Base-by-base conservation (phyloP, 2,113 vertebrate genomes). In the Pelvicachromis taeniatus region DNA sequence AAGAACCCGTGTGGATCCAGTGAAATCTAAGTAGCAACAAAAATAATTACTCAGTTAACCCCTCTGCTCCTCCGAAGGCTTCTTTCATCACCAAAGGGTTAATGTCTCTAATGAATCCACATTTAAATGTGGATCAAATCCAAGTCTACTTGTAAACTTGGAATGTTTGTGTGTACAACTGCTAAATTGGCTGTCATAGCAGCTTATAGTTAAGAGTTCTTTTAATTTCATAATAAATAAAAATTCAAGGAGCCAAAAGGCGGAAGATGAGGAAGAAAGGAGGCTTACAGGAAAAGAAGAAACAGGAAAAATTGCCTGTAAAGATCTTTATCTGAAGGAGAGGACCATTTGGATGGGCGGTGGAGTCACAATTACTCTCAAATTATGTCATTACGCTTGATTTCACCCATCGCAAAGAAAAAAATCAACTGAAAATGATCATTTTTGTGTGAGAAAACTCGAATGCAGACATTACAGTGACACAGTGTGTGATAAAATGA, bases 291-390 rank as follows among this genome's bases (percentile, higher is more conserved):
- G 31, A 12, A 83, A 81, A 81, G 77, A 78, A 6, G 35, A 78
- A 11, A 23, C 33, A 75, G 65, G 50, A 81, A 77, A 88, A 88
- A 88, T 73, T 73, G 85, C 78, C 79, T 65, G 61, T 92, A 21
- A 61, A 79, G 93, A 94, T 94, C 26, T 82, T 53, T 91, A 94
- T 94, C 93, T 85, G 42, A 61, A 86, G 81, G 87, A 93, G 86
- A 61, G 75, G 79, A 77, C 80, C 73, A 63, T 79, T 78, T 87
- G 88, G 33, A 52, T 84, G 93, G 89, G 85, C 7, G 61, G 75
- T 58, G 82, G 54, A 88, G 63, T 70, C 53, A 42, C 1, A 8
- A 81, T 92, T 84, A 87, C 55, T 23, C 31, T 73, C 65, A 91
- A 91, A 94, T 94, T 88, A 92, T 89, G 79, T 86, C 61, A 85